phyloP scores from a whole-genome alignment of 35 echinoderm and acorn worm species.

The Acanthaster planci region DNA sequence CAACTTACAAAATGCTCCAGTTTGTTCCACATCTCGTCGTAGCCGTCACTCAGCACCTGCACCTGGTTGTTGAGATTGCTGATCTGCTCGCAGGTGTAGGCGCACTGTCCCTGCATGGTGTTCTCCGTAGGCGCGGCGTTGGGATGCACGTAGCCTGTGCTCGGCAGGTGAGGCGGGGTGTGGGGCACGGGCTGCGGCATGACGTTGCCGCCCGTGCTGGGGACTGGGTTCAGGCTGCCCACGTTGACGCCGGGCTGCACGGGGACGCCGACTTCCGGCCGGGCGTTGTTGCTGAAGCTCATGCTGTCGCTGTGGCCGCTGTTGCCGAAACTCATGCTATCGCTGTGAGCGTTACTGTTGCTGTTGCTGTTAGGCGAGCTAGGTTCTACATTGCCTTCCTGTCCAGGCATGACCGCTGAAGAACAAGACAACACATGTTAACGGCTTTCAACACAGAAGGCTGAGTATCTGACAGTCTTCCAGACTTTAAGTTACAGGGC shows the following conservation, averaged over 20 bases:
- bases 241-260: background rate
- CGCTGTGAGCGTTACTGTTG: background rate
- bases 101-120: slow-evolving; percentile 30
- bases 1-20: slow-evolving; percentile 53
- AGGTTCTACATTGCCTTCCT: background rate
- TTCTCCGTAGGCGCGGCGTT: slow-evolving; percentile 16
- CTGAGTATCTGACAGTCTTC: too few species aligned
- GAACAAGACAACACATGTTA: background rate
- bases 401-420: background rate
- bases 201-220: background rate
- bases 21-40: slow-evolving; percentile 39
- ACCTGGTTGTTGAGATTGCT: slow-evolving; percentile 34
- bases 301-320: slow-evolving; percentile 2
- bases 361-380: background rate
- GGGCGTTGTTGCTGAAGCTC: background rate
- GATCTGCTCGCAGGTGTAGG: slow-evolving; percentile 57
- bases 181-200: background rate
- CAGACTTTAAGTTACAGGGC: too few species aligned
- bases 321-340: background rate
- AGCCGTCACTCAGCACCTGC: slow-evolving; percentile 23
- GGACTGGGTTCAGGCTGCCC: slow-evolving; percentile 1
- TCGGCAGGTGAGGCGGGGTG: background rate
- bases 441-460: too few species aligned
- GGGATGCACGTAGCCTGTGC: background rate
- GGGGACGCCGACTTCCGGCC: background rate